phyloP scores from a whole-genome alignment of 2,797 vertebrate species.

The Halcyon leucocephala region DNA sequence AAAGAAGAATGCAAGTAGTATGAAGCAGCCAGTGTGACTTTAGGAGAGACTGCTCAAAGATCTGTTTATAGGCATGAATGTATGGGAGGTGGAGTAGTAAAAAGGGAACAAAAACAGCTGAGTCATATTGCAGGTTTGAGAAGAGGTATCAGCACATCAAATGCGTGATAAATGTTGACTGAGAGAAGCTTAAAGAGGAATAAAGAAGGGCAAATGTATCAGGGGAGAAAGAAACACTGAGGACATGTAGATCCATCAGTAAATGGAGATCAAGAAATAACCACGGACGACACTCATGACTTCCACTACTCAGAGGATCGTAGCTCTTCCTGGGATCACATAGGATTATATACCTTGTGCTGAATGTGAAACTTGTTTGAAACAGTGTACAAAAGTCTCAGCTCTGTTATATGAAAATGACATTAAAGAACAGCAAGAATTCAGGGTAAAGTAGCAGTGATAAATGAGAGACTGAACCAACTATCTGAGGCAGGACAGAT shows the following conservation, averaged over 20 bases:
- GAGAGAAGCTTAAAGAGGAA: constrained; percentile 6
- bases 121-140: constrained; percentile 50
- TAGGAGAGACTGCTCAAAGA: neutral
- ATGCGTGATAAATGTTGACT: neutral
- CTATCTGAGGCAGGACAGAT: constrained; percentile 37
- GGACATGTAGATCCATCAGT: neutral
- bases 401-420: neutral
- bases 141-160: neutral
- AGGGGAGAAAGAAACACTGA: neutral
- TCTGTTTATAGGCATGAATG: constrained; percentile 28
- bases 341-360: neutral
- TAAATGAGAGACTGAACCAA: neutral
- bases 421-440: neutral
- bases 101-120: constrained; percentile 49
- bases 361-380: neutral
- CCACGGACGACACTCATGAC: neutral
- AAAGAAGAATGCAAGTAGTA: neutral
- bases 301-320: neutral
- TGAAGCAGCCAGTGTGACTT: neutral
- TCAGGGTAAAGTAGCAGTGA: neutral
- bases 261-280: neutral
- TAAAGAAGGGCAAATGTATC: neutral
- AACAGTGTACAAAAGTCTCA: neutral
- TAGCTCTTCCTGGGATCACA: neutral
- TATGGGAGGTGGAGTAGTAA: constrained; percentile 9